Percentiles rank a stretch among this genome's conserved stretches.
These are phyloP conservation scores for Colius striatus DNA, from an alignment of 2,113 vertebrate genomes.

Conservation along the genomic window DNA sequence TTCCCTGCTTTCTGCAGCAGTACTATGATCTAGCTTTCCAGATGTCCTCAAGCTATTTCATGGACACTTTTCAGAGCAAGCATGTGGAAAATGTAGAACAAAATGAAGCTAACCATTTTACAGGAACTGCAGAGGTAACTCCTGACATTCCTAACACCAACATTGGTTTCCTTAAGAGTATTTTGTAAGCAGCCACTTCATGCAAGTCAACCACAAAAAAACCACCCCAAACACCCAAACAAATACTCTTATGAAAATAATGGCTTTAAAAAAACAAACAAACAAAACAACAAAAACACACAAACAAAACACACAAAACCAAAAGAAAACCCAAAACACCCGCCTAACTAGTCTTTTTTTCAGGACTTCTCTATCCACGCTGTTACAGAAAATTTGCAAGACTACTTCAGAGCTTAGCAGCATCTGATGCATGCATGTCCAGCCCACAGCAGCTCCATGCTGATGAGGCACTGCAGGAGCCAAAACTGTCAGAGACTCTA, in stretches of 20 bases:
- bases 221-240: background rate
- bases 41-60: constrained; percentile 11
- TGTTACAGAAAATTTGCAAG: background rate
- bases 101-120: background rate
- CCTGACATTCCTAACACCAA: background rate
- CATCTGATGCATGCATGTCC: background rate
- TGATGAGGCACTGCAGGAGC: background rate
- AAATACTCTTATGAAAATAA: background rate
- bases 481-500: background rate
- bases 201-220: background rate
- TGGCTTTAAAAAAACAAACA: background rate
- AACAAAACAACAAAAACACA: background rate
- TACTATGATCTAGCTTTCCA: background rate
- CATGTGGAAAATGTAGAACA: background rate
- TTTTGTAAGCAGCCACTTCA: background rate
- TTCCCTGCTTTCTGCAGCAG: background rate
- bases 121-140: background rate
- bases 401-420: background rate
- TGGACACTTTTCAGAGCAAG: background rate
- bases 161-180: background rate
- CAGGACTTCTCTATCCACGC: background rate
- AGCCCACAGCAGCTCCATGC: background rate
- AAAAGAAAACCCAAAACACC: background rate
- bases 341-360: background rate
- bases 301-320: too few relatives aligned